These are phyloP conservation scores for Tanaodytes sp. DNA, from an alignment of 2,888 invertebrate genomes.

Conservation along the genomic window DNA sequence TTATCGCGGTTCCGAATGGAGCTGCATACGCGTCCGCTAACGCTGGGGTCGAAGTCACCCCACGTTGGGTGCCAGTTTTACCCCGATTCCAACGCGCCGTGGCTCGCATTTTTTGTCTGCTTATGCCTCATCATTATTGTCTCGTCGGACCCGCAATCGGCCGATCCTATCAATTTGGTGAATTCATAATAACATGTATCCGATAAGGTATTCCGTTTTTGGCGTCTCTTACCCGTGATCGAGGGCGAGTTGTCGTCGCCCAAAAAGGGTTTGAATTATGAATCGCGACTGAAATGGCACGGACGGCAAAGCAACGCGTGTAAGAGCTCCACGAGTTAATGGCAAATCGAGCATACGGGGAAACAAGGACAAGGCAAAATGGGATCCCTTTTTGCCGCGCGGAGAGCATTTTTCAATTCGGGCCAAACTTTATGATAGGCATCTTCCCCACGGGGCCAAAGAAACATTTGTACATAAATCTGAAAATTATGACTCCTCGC, in stretches of 20 bases:
- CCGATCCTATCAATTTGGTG: conserved; percentile 20
- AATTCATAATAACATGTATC: conserved; percentile 24
- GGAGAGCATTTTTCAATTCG: conserved; percentile 71
- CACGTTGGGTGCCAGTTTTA: conserved; percentile 22
- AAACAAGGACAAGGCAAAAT: conserved; percentile 41
- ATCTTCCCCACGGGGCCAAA: conserved; percentile 60
- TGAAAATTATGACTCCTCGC: conserved; percentile 69
- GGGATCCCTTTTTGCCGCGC: conserved; percentile 47
- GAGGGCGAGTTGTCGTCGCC: conserved; percentile 51
- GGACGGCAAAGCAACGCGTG: conserved; percentile 35
- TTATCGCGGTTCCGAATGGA: conserved; percentile 53
- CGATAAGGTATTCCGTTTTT: conserved; percentile 32
- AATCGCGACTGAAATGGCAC: conserved; percentile 61
- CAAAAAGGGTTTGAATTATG: conserved; percentile 70
- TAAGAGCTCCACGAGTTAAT: conserved; percentile 49
- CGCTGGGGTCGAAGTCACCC: conserved; percentile 25
- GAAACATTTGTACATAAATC: conserved; percentile 70
- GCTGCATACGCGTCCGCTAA: conserved; percentile 34
- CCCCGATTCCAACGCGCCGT: conserved; percentile 34
- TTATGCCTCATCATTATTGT: conserved; percentile 21
- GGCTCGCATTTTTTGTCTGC: conserved; percentile 25
- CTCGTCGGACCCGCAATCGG: conserved; percentile 8
- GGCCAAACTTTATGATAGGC: conserved; percentile 69
- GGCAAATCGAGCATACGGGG: conserved; percentile 32
- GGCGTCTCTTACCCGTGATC: conserved; percentile 18